Percentiles rank a stretch among this genome's conserved stretches.
phyloP scores from a whole-genome alignment of 2,888 invertebrate genomes.

The Crossocerus cetratus region DNA sequence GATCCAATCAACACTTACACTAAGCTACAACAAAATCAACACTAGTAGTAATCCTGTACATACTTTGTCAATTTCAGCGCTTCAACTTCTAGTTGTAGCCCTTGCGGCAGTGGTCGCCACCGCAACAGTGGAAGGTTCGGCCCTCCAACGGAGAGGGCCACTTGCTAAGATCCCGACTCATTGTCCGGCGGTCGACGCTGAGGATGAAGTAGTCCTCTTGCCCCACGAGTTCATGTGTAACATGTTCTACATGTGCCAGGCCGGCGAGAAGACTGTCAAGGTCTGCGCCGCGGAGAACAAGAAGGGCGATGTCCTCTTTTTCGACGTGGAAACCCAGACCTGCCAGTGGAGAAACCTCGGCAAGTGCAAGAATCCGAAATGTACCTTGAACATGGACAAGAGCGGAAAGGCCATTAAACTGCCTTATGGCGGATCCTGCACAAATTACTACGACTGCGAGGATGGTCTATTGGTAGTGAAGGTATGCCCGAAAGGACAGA shows the following conservation, averaged over 20 bases:
- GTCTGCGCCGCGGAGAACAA: constrained; percentile 44
- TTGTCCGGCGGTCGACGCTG: constrained; percentile 53
- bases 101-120: constrained; percentile 11
- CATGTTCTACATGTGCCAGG: constrained; percentile 55
- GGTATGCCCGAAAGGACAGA: background rate
- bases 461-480: too few species aligned
- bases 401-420: background rate
- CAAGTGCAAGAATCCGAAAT: too few species aligned
- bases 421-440: background rate
- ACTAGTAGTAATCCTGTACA: background rate
- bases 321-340: constrained; percentile 49
- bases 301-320: constrained; percentile 14
- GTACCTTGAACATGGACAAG: too few species aligned
- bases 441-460: background rate
- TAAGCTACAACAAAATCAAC: too few species aligned
- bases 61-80: constrained; percentile 18
- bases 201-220: constrained; percentile 45
- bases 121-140: constrained; percentile 51
- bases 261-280: constrained; percentile 34
- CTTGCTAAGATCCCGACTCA: constrained; percentile 10
- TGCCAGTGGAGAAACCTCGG: constrained; percentile 20
- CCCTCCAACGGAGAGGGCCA: background rate
- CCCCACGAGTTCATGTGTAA: constrained; percentile 58
- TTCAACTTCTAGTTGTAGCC: constrained; percentile 1
- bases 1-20: too few species aligned